Percentiles rank a stretch among this genome's conserved stretches.
Conservation (phyloP, 2,113 vertebrate genomes). For the Triplophysa siluroides region DNA sequence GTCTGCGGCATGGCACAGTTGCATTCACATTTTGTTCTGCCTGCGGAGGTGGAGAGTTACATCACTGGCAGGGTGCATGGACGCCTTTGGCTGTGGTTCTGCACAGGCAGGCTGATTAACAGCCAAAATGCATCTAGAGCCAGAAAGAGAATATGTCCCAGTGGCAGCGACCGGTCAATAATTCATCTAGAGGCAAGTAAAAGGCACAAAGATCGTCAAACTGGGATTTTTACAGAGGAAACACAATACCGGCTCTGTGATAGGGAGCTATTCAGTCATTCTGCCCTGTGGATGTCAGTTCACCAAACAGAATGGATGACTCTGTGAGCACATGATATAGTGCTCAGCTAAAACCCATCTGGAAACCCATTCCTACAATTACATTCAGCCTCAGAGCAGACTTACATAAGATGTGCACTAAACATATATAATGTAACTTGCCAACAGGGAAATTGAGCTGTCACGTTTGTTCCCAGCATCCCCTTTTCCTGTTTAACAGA, state of each 20-base stretch:
- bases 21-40: background rate
- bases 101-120: conserved; percentile 67
- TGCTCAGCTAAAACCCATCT: conserved; percentile 54
- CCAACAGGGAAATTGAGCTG: background rate
- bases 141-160: conserved; percentile 71
- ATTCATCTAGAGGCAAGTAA: conserved; percentile 49
- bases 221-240: conserved; percentile 33
- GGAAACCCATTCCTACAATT: conserved; percentile 61
- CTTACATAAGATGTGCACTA: conserved; percentile 62
- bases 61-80: conserved; percentile 31
- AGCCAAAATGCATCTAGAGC: conserved; percentile 64
- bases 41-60: conserved; percentile 24
- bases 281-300: conserved; percentile 10
- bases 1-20: conserved; percentile 13
- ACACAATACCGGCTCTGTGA: conserved; percentile 30
- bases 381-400: conserved; percentile 54
- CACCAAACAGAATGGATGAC: conserved; percentile 6
- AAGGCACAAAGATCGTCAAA: conserved; percentile 37
- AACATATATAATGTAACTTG: background rate
- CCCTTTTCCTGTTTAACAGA: background rate
- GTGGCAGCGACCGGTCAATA: conserved; percentile 59
- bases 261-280: background rate
- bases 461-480: background rate
- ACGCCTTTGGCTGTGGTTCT: conserved; percentile 59
- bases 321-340: conserved; percentile 42